A percentile compares a stretch with the other conserved stretches of the same genome.
These are phyloP conservation scores for Epirrita christyi DNA, from an alignment of 2,888 invertebrate species.

Conservation along the genomic window DNA sequence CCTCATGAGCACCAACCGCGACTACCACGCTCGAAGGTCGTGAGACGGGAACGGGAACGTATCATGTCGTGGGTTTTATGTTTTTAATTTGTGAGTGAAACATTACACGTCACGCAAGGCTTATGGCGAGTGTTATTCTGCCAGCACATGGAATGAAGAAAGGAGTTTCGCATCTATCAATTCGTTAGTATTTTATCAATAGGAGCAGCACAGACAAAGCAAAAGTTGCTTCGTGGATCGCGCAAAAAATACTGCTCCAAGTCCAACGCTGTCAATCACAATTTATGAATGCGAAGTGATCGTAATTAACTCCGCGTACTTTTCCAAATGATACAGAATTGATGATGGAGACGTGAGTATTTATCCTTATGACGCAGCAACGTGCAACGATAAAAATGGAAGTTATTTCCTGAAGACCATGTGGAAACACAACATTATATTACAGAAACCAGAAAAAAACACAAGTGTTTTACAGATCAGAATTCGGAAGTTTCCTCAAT, in stretches of 20 bases:
- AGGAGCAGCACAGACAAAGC: background rate
- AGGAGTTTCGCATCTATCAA: background rate
- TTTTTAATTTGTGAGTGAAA: too few relatives aligned
- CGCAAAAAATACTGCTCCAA: constrained; percentile 5
- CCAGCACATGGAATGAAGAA: too few relatives aligned
- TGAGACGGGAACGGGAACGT: too few relatives aligned
- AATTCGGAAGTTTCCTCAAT: background rate
- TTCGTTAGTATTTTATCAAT: background rate
- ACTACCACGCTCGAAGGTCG: too few relatives aligned
- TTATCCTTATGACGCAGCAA: constrained; percentile 30
- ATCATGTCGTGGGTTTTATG: too few relatives aligned
- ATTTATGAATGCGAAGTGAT: constrained; percentile 47
- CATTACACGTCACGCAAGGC: too few relatives aligned
- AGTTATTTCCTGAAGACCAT: background rate
- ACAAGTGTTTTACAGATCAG: too few relatives aligned
- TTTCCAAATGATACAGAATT: constrained; percentile 46
- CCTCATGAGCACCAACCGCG: too few relatives aligned
- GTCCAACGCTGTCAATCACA: constrained; percentile 57
- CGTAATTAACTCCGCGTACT: constrained; percentile 51
- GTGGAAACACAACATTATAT: background rate
- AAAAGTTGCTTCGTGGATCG: constrained; percentile 1
- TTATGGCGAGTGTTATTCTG: too few relatives aligned
- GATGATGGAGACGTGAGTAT: constrained; percentile 13
- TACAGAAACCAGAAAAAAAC: background rate
- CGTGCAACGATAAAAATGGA: constrained; percentile 11